phyloP scores from a whole-genome alignment of 2,888 invertebrate species.

The Lepas anatifera region DNA sequence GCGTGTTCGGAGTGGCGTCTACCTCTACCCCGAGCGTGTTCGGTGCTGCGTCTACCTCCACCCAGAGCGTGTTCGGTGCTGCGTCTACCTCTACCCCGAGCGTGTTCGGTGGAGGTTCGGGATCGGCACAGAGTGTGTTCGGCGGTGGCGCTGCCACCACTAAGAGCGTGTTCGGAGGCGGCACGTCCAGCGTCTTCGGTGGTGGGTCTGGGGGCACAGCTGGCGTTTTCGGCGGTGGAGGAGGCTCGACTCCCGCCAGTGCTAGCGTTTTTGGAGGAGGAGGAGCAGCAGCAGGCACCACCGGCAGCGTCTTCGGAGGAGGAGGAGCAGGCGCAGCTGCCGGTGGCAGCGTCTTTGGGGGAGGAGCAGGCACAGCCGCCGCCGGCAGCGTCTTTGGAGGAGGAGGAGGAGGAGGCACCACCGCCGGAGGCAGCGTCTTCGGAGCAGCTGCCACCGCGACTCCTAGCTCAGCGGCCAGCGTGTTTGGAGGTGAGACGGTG shows the following conservation, averaged over 20 bases:
- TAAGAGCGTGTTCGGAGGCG: conserved; percentile 16
- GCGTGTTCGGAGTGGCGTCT: conserved; percentile 9
- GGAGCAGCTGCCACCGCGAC: conserved; percentile 11
- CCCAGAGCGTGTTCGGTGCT: background rate
- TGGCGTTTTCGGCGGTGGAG: background rate
- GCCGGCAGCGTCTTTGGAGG: background rate
- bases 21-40: conserved; percentile 6
- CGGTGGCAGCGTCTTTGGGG: background rate
- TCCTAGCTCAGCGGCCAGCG: conserved; percentile 6
- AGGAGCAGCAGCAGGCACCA: background rate
- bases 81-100: background rate
- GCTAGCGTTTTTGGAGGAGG: background rate
- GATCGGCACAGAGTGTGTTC: background rate
- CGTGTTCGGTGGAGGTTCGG: background rate
- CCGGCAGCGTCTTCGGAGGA: conserved; percentile 5
- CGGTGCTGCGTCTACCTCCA: background rate
- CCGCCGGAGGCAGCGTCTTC: conserved; percentile 16
- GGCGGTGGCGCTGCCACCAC: conserved; percentile 13
- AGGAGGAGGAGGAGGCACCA: background rate
- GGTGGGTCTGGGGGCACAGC: too few species aligned
- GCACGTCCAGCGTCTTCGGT: background rate
- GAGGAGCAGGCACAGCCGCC: background rate
- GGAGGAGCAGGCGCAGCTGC: background rate
- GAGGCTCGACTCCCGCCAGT: background rate
- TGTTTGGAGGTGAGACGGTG: conserved; percentile 16